Percentiles rank a stretch among this genome's conserved stretches.
Conservation (phyloP, 2,888 invertebrate species). For the Artemia sinica region DNA sequence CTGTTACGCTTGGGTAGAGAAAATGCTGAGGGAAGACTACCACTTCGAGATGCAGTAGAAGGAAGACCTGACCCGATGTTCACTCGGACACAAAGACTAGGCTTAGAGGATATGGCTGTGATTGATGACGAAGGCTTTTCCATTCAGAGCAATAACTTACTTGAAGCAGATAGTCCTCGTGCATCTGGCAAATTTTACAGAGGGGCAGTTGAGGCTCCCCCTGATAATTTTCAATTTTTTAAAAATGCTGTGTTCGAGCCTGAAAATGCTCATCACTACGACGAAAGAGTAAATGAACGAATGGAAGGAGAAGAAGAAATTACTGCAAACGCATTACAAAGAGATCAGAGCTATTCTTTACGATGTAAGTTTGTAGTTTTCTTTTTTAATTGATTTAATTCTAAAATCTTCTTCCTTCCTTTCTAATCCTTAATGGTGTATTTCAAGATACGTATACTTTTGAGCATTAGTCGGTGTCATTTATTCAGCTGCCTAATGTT, state of each 20-base stretch:
- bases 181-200: constrained; percentile 15
- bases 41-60: constrained; percentile 23
- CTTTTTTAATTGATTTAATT: background rate
- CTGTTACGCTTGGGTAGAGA: background rate
- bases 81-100: background rate
- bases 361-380: background rate
- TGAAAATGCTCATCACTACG: background rate
- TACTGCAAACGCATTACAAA: background rate
- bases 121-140: background rate
- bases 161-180: background rate
- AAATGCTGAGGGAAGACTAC: constrained; percentile 35
- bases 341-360: background rate
- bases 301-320: background rate
- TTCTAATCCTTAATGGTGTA: background rate
- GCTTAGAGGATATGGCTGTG: background rate
- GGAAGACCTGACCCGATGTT: constrained; percentile 29
- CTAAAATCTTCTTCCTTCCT: background rate
- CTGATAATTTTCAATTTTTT: background rate
- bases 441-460: background rate
- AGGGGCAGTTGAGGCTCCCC: constrained; percentile 17
- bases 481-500: too few relatives aligned
- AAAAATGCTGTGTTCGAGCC: background rate
- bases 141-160: background rate
- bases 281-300: background rate
- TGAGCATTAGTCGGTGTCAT: too few relatives aligned